A percentile compares a stretch with the other conserved stretches of the same genome.
Evolutionary conservation across 2,113 vertebrate genomes (phyloP).

Genomic region (Stegastes partitus): DNA sequence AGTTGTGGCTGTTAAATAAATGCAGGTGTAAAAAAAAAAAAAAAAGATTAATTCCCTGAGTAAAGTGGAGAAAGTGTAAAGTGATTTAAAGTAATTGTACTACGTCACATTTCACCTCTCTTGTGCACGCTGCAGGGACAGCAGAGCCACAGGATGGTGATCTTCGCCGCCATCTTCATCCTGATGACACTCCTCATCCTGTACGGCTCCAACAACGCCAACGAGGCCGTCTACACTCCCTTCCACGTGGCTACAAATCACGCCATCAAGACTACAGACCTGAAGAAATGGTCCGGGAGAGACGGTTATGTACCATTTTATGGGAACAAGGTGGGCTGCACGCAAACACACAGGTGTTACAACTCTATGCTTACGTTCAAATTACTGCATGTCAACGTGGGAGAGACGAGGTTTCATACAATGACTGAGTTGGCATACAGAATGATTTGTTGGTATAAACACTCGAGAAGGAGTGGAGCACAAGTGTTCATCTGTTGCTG

Average conservation of each 20-base stretch:
- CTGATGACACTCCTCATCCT: constrained; percentile 95
- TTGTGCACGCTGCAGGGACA: constrained; percentile 53
- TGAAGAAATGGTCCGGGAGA: constrained; percentile 90
- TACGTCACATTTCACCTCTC: background rate
- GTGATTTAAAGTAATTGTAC: background rate
- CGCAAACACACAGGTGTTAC: too few species aligned
- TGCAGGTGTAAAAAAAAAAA: too few species aligned
- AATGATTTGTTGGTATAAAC: too few species aligned
- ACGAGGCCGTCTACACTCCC: constrained; percentile 82
- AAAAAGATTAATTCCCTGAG: too few species aligned
- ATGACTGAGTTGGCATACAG: too few species aligned
- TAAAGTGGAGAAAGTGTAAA: too few species aligned
- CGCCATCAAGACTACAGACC: constrained; percentile 78
- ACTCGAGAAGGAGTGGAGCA: too few species aligned
- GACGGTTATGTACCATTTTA: constrained; percentile 88
- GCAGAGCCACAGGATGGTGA: constrained; percentile 90
- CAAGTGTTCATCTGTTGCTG: too few species aligned
- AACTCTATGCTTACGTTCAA: too few species aligned
- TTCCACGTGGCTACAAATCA: constrained; percentile 73
- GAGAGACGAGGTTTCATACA: too few species aligned
- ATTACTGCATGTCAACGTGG: too few species aligned
- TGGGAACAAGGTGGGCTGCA: constrained; percentile 89
- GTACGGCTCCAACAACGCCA: constrained; percentile 92
- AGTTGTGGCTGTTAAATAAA: too few species aligned
- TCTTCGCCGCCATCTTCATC: constrained; percentile 89